Evolutionary conservation across 2,113 vertebrate species (phyloP), one percentile per base, ranked within the genome.

Genomic region (Indicator indicator): DNA sequence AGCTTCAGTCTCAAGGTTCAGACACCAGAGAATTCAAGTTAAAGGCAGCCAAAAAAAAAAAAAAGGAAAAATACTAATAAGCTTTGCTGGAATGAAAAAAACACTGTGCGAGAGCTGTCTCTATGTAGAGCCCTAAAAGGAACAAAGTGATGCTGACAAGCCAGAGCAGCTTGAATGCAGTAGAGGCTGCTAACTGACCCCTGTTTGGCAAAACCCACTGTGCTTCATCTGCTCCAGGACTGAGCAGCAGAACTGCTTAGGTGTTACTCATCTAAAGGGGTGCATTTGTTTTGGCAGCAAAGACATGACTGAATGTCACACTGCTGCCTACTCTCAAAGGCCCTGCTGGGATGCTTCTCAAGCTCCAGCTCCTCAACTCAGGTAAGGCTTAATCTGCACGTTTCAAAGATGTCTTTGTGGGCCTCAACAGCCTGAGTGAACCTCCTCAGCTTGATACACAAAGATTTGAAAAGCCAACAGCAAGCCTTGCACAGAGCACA

Each of bases 1-100:
- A 90, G 12, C 21, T 30, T 72, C 19, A 17, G 0, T 59, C 14
- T 32, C 0, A 0, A 21, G 26, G 16, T 64, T 93, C 36, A 86
- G 40, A 17, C 18, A 77, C 12, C 36, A 77, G 52, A 76, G 24
- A 44, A 90, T 63, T 83, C 40, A 50, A 0, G 3, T 12, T 36
- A 15, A 65, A 86, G 40, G 44, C 8, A 78, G 8, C 4, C n/a
- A 67, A 17, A 7, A 69, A n/a, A 83, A 67, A 17, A 7, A 69
- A n/a, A 83, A 83, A 64, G 1, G n/a, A 40, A 56, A 28, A 6
- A 50, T 50, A 50, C 38, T 2, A 74, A 28, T 4, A 42, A 90
- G 26, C 32, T 44, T 80, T 76, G 14, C 33, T 88, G 54, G 62
- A 75, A 72, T 36, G 50, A 79, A 60, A 59, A 42, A 21, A 74